phyloP scores from a whole-genome alignment of 2,888 invertebrate species.

The Epinotia bilunana region DNA sequence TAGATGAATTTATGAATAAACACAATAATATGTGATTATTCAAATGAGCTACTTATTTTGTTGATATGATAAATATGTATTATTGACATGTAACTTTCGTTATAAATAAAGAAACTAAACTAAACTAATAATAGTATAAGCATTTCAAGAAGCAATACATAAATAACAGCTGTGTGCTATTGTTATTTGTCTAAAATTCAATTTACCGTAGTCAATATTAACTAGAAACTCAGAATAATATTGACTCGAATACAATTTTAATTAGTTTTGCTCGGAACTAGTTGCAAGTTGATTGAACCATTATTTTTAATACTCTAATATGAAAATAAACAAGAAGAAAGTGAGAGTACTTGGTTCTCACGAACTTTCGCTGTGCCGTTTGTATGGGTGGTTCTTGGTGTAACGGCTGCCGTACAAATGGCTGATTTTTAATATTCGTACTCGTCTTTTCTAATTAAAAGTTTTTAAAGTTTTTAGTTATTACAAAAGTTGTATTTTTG shows the following conservation, averaged over 20 bases:
- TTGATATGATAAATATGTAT: too few species aligned
- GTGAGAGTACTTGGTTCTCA: conserved; percentile 30
- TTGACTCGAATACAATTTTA: conserved; percentile 14
- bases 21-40: too few species aligned
- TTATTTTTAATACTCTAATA: conserved; percentile 33
- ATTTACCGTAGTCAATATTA: conserved; percentile 8
- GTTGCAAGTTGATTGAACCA: conserved; percentile 23
- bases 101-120: too few species aligned
- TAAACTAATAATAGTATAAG: neutral
- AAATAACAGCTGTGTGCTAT: neutral
- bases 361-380: conserved; percentile 37
- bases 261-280: conserved; percentile 18
- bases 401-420: conserved; percentile 24
- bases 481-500: too few species aligned
- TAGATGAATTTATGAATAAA: too few species aligned
- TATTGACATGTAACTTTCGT: too few species aligned
- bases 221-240: neutral
- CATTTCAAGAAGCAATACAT: neutral
- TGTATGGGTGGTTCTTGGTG: neutral
- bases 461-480: too few species aligned
- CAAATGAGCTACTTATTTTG: too few species aligned
- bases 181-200: neutral
- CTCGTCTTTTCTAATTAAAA: neutral
- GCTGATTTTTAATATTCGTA: neutral
- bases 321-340: conserved; percentile 28